These are phyloP conservation scores for Amblyopsis hoosieri DNA, from an alignment of 2,797 vertebrate species.

Conservation along the genomic window DNA sequence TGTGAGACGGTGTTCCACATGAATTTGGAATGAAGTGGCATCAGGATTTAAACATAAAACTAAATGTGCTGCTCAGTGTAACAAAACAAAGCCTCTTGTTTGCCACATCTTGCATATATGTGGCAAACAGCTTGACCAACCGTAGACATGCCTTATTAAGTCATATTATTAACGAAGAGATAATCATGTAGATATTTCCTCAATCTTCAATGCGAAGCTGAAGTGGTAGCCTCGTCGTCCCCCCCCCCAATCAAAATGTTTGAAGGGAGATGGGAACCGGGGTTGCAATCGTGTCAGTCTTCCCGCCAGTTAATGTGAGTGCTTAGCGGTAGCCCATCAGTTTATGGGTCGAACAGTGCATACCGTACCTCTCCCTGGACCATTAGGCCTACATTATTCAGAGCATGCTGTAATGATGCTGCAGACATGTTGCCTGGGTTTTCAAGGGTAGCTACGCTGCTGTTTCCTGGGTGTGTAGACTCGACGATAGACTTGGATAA, in stretches of 20 bases:
- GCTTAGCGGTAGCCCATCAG: constrained; percentile 42
- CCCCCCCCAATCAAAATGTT: too few relatives aligned
- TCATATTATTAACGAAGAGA: too few relatives aligned
- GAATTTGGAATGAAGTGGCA: constrained; percentile 1
- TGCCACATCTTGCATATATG: too few relatives aligned
- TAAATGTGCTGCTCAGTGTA: constrained; percentile 40
- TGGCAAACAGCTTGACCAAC: too few relatives aligned
- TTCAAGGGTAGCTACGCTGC: constrained; percentile 23
- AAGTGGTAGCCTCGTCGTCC: too few relatives aligned
- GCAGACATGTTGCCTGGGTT: constrained; percentile 29
- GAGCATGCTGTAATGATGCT: constrained; percentile 51
- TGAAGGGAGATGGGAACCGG: too few relatives aligned
- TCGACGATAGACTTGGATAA: constrained; percentile 2
- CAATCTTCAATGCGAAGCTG: too few relatives aligned
- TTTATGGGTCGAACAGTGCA: constrained; percentile 28
- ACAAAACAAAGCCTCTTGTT: constrained; percentile 16
- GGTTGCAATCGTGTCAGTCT: neutral
- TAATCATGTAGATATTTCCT: too few relatives aligned
- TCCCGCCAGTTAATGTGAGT: constrained; percentile 48
- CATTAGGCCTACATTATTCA: constrained; percentile 62
- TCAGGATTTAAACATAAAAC: constrained; percentile 19
- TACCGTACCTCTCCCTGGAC: constrained; percentile 39
- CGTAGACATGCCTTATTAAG: too few relatives aligned
- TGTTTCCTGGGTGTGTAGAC: constrained; percentile 34
- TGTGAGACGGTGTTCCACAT: neutral